Percentiles rank a stretch among this genome's conserved stretches.
phyloP scores from a whole-genome alignment of 2,113 vertebrate species.

The Bothrops jararaca region DNA sequence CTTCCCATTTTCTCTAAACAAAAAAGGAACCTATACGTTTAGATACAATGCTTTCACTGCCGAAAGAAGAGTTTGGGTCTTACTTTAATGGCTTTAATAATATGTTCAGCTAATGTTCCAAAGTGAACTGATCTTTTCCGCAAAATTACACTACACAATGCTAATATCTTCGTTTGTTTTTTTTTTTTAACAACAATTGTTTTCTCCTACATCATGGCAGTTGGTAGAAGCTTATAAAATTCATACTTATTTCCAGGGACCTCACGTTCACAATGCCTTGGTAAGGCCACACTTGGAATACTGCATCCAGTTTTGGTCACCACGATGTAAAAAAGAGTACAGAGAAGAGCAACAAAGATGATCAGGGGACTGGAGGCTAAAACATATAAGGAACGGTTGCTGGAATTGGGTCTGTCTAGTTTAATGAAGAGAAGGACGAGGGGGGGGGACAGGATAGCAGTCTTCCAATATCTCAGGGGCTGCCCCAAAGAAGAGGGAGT shows the following conservation, averaged over 20 bases:
- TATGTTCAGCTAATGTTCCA: slow-evolving; percentile 54
- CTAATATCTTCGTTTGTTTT: slow-evolving; percentile 23
- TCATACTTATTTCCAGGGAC: neutral
- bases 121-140: slow-evolving; percentile 38
- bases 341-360: too few species aligned
- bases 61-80: slow-evolving; percentile 44
- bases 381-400: too few species aligned
- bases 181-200: slow-evolving; percentile 18
- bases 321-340: too few species aligned
- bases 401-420: too few species aligned
- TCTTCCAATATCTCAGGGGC: too few species aligned
- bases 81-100: slow-evolving; percentile 64
- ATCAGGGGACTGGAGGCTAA: too few species aligned
- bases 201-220: slow-evolving; percentile 1
- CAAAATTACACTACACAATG: slow-evolving; percentile 23
- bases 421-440: too few species aligned
- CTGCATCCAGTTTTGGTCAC: too few species aligned
- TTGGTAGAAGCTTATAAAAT: slow-evolving; percentile 34
- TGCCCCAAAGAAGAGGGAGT: too few species aligned
- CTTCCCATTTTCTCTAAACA: slow-evolving; percentile 54
- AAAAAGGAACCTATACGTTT: slow-evolving; percentile 43
- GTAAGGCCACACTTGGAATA: too few species aligned
- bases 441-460: too few species aligned
- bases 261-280: neutral
- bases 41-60: slow-evolving; percentile 59